Evolutionary conservation across 2,113 vertebrate species (phyloP), one percentile per base, ranked within the genome.

Genomic region (Garra rufa): DNA sequence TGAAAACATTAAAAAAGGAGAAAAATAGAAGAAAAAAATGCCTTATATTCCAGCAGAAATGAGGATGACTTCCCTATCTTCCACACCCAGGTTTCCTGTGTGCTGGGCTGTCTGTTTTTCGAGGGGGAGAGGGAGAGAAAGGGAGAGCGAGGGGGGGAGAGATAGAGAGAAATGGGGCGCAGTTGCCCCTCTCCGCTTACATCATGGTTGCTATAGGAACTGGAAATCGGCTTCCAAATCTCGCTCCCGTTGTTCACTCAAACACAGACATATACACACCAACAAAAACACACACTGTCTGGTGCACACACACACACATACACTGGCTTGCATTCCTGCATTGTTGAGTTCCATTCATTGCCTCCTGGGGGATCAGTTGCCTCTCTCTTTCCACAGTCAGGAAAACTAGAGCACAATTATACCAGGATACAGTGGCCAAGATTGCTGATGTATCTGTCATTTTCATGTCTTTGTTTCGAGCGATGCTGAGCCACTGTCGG

Each of bases 201-300:
- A 89, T 91, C 90, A 90, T 74, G 52, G 89, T 90, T 88, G 88
- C 88, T 87, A 89, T 91, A 89, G 88, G 85, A 91, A 91, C 86
- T 86, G 88, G 78, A 89, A 83, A 82, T 85, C 85, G 70, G 83
- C 87, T 88, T 86, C 85, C 88, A 91, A 89, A 84, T 86, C 86
- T 85, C 75, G 79, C 83, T 82, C 38, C 79, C 55, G 38, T 74
- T 81, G 85, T 85, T 83, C 80, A 76, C 79, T 57, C 82, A 81
- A 52, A 85, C 79, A 78, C 79, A 82, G 82, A 78, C 79, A 83
- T 48, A 76, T 26, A 82, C 76, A 84, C 80, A 87, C 67, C 48
- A 26, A 75, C 44, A 83, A 46, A 73, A 48, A 85, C 61, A 85
- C 48, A 57, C 26, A 82, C 44, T 84, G 74, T 80, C 76, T 81